These are phyloP conservation scores for Notocelia uddmanniana DNA, from an alignment of 2,888 invertebrate genomes.

Conservation along the genomic window DNA sequence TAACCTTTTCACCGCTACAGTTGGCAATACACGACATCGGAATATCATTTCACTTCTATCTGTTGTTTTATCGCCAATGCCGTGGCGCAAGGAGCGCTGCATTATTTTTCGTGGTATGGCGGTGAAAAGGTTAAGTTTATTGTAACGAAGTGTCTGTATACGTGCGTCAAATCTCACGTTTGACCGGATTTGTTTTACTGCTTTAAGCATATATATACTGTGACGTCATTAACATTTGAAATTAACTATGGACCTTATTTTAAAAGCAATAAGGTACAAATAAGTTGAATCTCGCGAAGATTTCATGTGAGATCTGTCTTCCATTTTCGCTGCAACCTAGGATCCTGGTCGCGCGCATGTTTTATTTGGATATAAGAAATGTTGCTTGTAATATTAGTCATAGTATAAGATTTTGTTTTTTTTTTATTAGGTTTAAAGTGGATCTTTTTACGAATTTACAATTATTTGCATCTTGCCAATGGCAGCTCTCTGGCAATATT, in stretches of 20 bases:
- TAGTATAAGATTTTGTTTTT: conserved; percentile 18
- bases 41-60: no score
- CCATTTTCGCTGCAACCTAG: conserved; percentile 13
- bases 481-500: conserved; percentile 53
- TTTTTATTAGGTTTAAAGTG: background rate
- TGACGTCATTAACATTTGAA: no score
- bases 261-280: conserved; percentile 13
- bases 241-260: conserved; percentile 15
- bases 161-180: no score
- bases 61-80: no score
- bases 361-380: conserved; percentile 5
- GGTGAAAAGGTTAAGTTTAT: no score
- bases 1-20: no score
- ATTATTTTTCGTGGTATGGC: no score
- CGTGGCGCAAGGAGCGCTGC: no score
- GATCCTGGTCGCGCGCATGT: background rate
- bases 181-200: no score
- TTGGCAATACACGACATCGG: no score
- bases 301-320: conserved; percentile 21
- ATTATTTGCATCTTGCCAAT: conserved; percentile 51
- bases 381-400: conserved; percentile 27
- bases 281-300: conserved; percentile 18
- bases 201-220: no score
- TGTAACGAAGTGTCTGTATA: no score
- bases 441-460: background rate